Evolutionary conservation across 1,140 invertebrate genomes (phyloP).

Genomic region (Dryas iulia): DNA sequence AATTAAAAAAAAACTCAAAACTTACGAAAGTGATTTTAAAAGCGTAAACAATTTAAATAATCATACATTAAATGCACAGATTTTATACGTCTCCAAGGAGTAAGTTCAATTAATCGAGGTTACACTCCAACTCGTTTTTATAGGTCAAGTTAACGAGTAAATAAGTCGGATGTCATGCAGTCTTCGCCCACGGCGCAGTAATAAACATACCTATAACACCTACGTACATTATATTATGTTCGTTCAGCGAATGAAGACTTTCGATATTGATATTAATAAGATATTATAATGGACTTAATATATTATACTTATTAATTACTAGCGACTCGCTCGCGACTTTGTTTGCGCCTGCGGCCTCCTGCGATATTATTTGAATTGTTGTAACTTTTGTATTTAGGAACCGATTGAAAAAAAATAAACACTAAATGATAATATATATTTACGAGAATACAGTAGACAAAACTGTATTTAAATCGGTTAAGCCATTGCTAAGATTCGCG

Average conservation of each 20-base stretch:
- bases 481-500: too few relatives aligned
- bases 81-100: neutral
- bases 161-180: conserved; percentile 42
- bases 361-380: too few relatives aligned
- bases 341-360: too few relatives aligned
- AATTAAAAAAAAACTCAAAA: too few relatives aligned
- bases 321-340: too few relatives aligned
- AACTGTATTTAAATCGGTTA: too few relatives aligned
- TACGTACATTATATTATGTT: neutral
- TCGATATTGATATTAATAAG: neutral
- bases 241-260: neutral
- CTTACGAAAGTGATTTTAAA: neutral
- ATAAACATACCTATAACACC: conserved; percentile 21
- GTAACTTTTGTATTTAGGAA: too few relatives aligned
- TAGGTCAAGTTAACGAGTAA: conserved; percentile 57
- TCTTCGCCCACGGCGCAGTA: conserved; percentile 52
- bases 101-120: conserved; percentile 34
- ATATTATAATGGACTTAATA: too few relatives aligned
- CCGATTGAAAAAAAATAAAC: too few relatives aligned
- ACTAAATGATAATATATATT: too few relatives aligned
- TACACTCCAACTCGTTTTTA: conserved; percentile 48
- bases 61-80: neutral
- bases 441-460: too few relatives aligned
- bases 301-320: too few relatives aligned
- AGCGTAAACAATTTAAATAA: neutral